Base-by-base conservation (phyloP, 2,888 invertebrate genomes). In the Drosophila mimica region DNA sequence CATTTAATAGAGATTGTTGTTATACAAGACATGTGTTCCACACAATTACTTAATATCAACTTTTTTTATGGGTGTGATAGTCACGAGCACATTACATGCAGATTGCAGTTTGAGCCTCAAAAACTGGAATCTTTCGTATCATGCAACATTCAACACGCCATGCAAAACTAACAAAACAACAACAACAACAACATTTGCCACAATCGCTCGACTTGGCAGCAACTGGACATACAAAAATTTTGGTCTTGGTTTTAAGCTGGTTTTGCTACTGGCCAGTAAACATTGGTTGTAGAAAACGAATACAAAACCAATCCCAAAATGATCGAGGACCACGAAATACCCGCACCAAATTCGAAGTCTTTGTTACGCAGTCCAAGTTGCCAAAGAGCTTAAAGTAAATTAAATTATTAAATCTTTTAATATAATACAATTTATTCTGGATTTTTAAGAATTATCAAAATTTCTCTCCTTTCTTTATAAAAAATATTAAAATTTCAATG, bases 41-140 rank as follows among this genome's bases (percentile, higher is more conserved):
- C 49, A 60, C 70, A 75, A 78, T 79, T 78, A 71, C 73, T 57
- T 73, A 76, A 70, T 65, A 70, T 70, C 63, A 25, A 53, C 51
- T 68, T 57, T 64, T 46, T 70, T 46, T 46, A 46, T 46, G 79
- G 79, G 79, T 79, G 79, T 79, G 79, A 79, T 61, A 79, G 76
- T 79, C 79, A 79, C 79, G 79, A 73, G 53, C 56, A 53, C 46
- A 56, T 69, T 79, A 79, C 79, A 71, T 70, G 56, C 70, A 56
- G 64, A 78, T 74, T 68, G 71, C 76, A 58, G 30, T 60, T 68
- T 51, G 59, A 34, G 34, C 33, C 28, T 38, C 33, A 28, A 52
- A 68, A 66, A 46, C 70, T 70, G 48, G 69, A 71, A 79, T 76
- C 76, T 67, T 38, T 52, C 56, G n/a, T 48, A 78, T 78, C 79